A percentile compares a stretch with the other conserved stretches of the same genome.
Evolutionary conservation across 2,113 vertebrate genomes (phyloP).

Genomic region (Anolis carolinensis): DNA sequence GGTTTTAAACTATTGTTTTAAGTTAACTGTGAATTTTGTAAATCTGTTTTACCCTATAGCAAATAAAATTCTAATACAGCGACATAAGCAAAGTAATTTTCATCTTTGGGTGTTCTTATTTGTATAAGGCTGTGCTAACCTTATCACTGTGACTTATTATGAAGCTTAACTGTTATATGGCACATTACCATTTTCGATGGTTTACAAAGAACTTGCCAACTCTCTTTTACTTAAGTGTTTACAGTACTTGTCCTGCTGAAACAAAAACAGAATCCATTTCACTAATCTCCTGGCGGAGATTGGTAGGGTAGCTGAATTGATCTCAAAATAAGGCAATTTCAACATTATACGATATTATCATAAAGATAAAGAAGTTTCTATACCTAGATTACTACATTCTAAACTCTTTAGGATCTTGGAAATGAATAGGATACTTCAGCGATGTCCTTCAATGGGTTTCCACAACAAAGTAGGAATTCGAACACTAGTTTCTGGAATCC

Average conservation of each 20-base stretch:
- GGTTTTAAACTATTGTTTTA: conserved; percentile 87
- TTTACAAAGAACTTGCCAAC: conserved; percentile 64
- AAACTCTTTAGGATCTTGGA: background rate
- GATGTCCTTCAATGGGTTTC: too few species aligned
- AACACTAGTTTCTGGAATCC: too few species aligned
- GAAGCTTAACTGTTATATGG: conserved; percentile 64
- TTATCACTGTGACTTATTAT: conserved; percentile 78
- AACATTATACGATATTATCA: conserved; percentile 26
- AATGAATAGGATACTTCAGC: background rate
- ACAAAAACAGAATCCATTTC: conserved; percentile 15
- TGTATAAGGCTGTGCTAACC: conserved; percentile 71
- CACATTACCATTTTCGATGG: conserved; percentile 66
- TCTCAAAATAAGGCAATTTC: conserved; percentile 44
- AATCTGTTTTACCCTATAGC: conserved; percentile 86
- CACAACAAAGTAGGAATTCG: too few species aligned
- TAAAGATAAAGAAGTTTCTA: background rate
- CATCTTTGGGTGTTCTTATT: conserved; percentile 73
- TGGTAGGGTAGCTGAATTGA: conserved; percentile 34
- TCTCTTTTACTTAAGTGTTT: conserved; percentile 66
- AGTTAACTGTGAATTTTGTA: conserved; percentile 86
- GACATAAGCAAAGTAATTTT: conserved; percentile 82
- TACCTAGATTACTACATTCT: background rate
- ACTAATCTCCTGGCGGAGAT: conserved; percentile 36
- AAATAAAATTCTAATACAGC: conserved; percentile 84
- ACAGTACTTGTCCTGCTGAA: conserved; percentile 56